These are phyloP conservation scores for Parus major DNA, from an alignment of 2,113 vertebrate species.

Conservation along the genomic window DNA sequence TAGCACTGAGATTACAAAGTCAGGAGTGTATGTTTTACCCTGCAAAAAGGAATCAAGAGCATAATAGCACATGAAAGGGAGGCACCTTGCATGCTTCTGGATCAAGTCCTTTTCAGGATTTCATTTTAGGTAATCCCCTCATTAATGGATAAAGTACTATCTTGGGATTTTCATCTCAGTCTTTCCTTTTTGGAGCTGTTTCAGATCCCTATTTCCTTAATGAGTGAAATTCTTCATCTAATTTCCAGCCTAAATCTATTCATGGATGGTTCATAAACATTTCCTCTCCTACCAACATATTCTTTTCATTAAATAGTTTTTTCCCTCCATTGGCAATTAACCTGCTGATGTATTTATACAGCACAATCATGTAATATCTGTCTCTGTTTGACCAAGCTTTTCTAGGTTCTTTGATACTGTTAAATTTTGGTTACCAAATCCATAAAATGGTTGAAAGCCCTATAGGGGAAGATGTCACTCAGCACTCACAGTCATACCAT, in stretches of 20 bases:
- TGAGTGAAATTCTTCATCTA: neutral
- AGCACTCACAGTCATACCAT: neutral
- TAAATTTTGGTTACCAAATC: neutral
- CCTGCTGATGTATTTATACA: neutral
- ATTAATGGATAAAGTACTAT: neutral
- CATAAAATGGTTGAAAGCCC: neutral
- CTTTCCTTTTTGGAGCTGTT: neutral
- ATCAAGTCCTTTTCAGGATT: neutral
- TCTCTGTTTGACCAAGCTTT: neutral
- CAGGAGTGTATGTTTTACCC: neutral
- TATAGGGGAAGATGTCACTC: accelerated
- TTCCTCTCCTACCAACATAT: neutral
- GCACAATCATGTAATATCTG: neutral
- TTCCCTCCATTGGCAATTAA: neutral
- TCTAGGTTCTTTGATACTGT: neutral
- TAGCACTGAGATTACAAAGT: neutral
- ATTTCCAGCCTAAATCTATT: constrained; percentile 20
- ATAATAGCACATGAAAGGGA: neutral
- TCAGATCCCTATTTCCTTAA: neutral
- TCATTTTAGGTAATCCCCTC: neutral
- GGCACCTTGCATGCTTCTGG: neutral
- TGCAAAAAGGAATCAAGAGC: neutral
- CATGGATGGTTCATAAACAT: neutral
- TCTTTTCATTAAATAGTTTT: neutral
- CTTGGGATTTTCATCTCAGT: neutral